Conservation (phyloP, 2,888 invertebrate genomes). For the Hanleya hanleyi region DNA sequence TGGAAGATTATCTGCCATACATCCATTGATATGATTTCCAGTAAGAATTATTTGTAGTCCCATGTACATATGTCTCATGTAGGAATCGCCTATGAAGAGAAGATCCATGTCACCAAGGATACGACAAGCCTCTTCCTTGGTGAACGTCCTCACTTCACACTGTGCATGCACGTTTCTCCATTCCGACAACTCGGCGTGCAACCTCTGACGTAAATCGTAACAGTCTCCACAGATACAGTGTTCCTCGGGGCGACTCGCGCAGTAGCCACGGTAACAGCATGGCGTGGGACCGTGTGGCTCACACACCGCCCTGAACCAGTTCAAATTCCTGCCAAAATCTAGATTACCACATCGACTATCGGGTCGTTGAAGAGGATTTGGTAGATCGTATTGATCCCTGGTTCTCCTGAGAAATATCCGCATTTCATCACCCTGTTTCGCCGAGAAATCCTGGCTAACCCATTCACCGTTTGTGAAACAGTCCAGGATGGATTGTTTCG, state of each 20-base stretch:
- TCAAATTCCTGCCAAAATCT: neutral
- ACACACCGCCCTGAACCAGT: constrained; percentile 34
- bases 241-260: constrained; percentile 17
- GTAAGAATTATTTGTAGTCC: neutral
- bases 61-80: constrained; percentile 32
- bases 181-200: constrained; percentile 34
- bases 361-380: neutral
- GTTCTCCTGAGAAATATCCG: neutral
- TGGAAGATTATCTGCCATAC: neutral
- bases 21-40: neutral
- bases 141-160: constrained; percentile 24
- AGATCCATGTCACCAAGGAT: constrained; percentile 23
- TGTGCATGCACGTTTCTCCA: constrained; percentile 21
- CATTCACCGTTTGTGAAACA: neutral
- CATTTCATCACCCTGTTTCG: neutral
- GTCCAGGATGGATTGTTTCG: neutral
- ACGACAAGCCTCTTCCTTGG: constrained; percentile 18
- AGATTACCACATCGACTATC: neutral
- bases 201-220: constrained; percentile 30
- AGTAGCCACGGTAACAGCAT: constrained; percentile 35
- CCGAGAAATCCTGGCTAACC: neutral
- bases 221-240: constrained; percentile 29
- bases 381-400: neutral
- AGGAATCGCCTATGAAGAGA: constrained; percentile 35
- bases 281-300: constrained; percentile 29